Evolutionary conservation across 2,113 vertebrate species (phyloP), one percentile per base, ranked within the genome.

Genomic region (Eudyptes chrysolophus): DNA sequence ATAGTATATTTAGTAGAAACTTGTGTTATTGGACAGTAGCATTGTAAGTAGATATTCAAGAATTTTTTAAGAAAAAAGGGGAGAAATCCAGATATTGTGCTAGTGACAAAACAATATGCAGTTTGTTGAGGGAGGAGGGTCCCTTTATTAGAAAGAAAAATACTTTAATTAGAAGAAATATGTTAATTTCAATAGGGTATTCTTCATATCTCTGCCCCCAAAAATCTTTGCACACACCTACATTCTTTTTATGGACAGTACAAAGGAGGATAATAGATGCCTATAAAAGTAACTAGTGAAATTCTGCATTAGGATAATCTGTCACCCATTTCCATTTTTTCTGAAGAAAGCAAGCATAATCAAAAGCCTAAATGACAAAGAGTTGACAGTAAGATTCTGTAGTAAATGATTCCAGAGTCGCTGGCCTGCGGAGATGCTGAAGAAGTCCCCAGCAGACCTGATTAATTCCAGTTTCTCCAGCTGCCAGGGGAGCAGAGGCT

Each of bases 291-390:
- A 98, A 98, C 98, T 97, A 98, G 97, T 96, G 97, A 98, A 98
- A 98, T 98, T 98, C 97, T 95, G 98, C 98, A 99, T 99, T 98
- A 99, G 97, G 98, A 98, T 99, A 99, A 99, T 99, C 99, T 99
- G 98, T 99, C 99, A 98, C 98, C 98, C 98, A 98, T 99, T 99
- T 99, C 98, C 98, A 98, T 98, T 98, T 98, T 98, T 98, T 98
- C 96, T 98, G 94, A 96, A 98, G 97, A 98, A 97, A 98, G 97
- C 96, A 98, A 98, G 98, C 96, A 98, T 99, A 99, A 99, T 99
- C 99, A 99, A 99, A 99, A 99, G 98, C 98, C 98, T 99, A 99
- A 99, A 99, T 99, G 99, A 99, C 99, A 99, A 99, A 99, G 99
- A 99, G 98, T 99, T 99, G 99, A 99, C 99, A 99, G 99, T 99